phyloP scores from a whole-genome alignment of 1,140 invertebrate genomes.

The Grapholita molesta region DNA sequence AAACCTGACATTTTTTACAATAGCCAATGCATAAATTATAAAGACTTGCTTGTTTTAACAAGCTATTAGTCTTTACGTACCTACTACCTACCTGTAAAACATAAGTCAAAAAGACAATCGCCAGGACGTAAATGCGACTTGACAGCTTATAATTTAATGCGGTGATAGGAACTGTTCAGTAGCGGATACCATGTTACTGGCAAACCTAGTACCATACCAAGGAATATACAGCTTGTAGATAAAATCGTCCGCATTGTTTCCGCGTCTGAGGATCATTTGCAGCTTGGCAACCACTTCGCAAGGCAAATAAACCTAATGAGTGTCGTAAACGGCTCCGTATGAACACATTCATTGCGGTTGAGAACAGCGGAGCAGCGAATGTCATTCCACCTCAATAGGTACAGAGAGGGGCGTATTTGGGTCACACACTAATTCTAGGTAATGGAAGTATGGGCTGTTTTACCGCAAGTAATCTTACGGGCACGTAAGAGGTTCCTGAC shows the following conservation, averaged over 20 bases:
- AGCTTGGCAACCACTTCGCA: constrained; percentile 28
- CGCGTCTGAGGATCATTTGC: constrained; percentile 29
- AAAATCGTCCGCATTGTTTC: constrained; percentile 35
- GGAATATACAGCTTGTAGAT: constrained; percentile 30
- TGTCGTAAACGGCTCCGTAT: constrained; percentile 29
- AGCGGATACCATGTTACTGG: constrained; percentile 25
- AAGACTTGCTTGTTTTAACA: neutral
- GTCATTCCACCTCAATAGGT: constrained; percentile 59
- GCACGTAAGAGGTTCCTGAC: constrained; percentile 54
- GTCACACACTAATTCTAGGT: constrained; percentile 61
- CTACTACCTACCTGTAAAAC: no score
- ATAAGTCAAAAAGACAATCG: constrained; percentile 26
- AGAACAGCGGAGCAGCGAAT: constrained; percentile 60
- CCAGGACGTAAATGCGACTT: constrained; percentile 27
- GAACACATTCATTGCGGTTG: constrained; percentile 53
- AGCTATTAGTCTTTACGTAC: no score
- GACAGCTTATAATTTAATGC: constrained; percentile 31
- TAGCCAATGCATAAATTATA: no score
- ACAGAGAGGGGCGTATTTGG: constrained; percentile 51
- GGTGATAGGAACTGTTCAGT: constrained; percentile 32
- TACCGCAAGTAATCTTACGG: constrained; percentile 63
- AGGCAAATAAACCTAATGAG: constrained; percentile 41
- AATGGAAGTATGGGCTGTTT: constrained; percentile 58
- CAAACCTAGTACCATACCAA: constrained; percentile 16
- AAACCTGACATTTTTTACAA: no score